Percentiles rank a stretch among this genome's conserved stretches.
Conservation (phyloP, 1,140 invertebrate genomes). For the Charaxes varanes region DNA sequence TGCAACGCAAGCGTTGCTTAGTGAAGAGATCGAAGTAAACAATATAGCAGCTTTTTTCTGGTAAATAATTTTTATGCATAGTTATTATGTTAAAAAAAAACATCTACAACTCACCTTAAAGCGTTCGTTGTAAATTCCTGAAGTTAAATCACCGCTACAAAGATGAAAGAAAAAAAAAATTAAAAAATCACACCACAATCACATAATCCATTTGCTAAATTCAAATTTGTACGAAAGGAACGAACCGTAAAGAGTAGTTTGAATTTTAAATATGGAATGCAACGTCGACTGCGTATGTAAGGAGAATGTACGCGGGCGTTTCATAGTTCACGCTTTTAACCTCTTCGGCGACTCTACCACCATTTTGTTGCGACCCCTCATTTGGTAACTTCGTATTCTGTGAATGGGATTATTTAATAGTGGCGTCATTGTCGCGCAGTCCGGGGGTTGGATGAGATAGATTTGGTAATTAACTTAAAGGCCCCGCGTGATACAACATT, state of each 20-base stretch:
- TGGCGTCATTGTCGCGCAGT: slow-evolving; percentile 24
- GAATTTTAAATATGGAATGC: slow-evolving; percentile 3
- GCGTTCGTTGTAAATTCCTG: slow-evolving; percentile 1
- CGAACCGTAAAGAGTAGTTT: slow-evolving; percentile 10
- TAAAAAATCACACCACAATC: slow-evolving; percentile 5
- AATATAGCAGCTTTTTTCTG: too few relatives aligned
- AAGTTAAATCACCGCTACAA: slow-evolving; percentile 6
- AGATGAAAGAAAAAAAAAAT: slow-evolving; percentile 1
- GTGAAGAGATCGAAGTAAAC: too few relatives aligned
- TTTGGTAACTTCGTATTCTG: slow-evolving; percentile 25
- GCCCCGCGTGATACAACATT: too few relatives aligned
- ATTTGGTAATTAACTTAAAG: slow-evolving; percentile 17
- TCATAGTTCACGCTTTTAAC: slow-evolving; percentile 60
- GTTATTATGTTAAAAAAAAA: too few relatives aligned
- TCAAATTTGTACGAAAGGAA: slow-evolving; percentile 5
- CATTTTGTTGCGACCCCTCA: slow-evolving; percentile 38
- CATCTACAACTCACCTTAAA: background rate
- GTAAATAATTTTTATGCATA: too few relatives aligned
- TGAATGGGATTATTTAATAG: slow-evolving; percentile 28
- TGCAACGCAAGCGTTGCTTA: too few relatives aligned
- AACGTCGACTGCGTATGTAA: slow-evolving; percentile 21
- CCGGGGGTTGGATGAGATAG: slow-evolving; percentile 27
- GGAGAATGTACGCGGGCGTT: slow-evolving; percentile 52
- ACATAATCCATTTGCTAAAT: slow-evolving; percentile 5
- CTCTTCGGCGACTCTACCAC: slow-evolving; percentile 36